These are phyloP conservation scores for Cricetomys ansorgei DNA, from an alignment of 2,113 vertebrate genomes.

Conservation along the genomic window DNA sequence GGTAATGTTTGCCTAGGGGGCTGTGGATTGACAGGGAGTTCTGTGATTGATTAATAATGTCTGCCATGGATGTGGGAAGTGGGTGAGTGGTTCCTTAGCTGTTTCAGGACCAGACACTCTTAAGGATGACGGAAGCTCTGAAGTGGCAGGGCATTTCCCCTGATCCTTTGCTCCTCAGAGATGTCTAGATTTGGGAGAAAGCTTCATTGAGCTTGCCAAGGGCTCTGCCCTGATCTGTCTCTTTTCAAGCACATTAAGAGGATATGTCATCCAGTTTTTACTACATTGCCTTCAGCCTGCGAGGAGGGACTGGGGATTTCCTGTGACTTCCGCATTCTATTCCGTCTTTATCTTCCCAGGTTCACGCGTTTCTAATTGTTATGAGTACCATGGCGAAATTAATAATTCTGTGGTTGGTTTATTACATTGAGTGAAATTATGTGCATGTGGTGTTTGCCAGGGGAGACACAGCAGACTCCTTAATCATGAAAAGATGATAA, in stretches of 20 bases:
- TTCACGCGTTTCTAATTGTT: conserved; percentile 90
- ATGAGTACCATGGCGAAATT: conserved; percentile 89
- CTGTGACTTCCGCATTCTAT: conserved; percentile 84
- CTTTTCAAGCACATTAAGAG: not conserved
- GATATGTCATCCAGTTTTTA: not conserved
- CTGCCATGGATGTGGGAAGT: not conserved
- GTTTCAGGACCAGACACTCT: not conserved
- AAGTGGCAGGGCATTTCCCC: not conserved
- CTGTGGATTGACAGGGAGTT: not conserved
- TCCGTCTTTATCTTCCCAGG: conserved; percentile 88
- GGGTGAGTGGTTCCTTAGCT: not conserved
- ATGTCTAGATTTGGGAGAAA: not conserved
- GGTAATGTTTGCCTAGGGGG: conserved; percentile 6
- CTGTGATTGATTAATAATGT: conserved; percentile 63
- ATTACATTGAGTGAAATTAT: conserved; percentile 90
- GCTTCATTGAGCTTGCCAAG: not conserved
- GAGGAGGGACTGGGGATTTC: conserved; percentile 63
- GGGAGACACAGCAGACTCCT: conserved; percentile 86
- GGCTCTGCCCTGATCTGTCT: not conserved
- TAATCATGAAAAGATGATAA: conserved; percentile 90
- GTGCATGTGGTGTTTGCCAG: conserved; percentile 89
- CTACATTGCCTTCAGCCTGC: not conserved
- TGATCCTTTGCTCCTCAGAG: not conserved
- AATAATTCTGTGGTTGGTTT: conserved; percentile 92
- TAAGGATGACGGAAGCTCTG: not conserved